Percentiles rank a stretch among this genome's conserved stretches.
Conservation (phyloP, 2,797 vertebrate species). For the Synanceia verrucosa region DNA sequence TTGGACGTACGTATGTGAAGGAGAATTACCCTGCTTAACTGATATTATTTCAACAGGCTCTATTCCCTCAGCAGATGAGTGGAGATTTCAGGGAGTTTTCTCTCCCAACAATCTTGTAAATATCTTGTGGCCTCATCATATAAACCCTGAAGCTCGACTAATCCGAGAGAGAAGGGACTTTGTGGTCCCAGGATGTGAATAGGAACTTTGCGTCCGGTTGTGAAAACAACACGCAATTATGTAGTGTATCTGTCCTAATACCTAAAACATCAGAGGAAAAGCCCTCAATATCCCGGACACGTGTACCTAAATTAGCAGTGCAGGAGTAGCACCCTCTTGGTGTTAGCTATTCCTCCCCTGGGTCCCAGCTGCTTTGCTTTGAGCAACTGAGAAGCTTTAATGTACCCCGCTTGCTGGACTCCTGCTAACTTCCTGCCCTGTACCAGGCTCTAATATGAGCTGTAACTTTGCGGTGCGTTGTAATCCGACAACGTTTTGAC, state of each 20-base stretch:
- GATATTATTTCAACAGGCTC: conserved; percentile 69
- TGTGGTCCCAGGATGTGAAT: conserved; percentile 61
- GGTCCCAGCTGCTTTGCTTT: conserved; percentile 53
- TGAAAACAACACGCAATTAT: conserved; percentile 74
- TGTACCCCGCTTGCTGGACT: conserved; percentile 59
- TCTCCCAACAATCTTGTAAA: conserved; percentile 69
- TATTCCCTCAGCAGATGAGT: conserved; percentile 57
- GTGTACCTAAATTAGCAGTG: conserved; percentile 76
- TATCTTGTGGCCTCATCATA: conserved; percentile 67
- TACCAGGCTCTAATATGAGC: conserved; percentile 82
- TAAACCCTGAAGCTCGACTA: conserved; percentile 55
- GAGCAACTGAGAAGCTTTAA: conserved; percentile 67
- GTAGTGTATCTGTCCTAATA: conserved; percentile 67
- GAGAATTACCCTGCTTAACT: conserved; percentile 50
- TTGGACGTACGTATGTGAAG: conserved; percentile 34
- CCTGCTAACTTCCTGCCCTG: conserved; percentile 74
- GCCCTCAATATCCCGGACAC: conserved; percentile 72
- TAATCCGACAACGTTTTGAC: conserved; percentile 87
- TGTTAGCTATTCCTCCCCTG: conserved; percentile 71
- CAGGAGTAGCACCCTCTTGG: conserved; percentile 63
- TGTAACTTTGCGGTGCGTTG: conserved; percentile 79
- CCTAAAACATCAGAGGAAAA: conserved; percentile 74
- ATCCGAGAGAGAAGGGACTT: conserved; percentile 57
- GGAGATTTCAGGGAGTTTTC: conserved; percentile 75
- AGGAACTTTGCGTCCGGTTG: conserved; percentile 57